Percentiles rank a stretch among this genome's conserved stretches.
phyloP scores from a whole-genome alignment of 2,113 vertebrate genomes.

The Tyto alba region DNA sequence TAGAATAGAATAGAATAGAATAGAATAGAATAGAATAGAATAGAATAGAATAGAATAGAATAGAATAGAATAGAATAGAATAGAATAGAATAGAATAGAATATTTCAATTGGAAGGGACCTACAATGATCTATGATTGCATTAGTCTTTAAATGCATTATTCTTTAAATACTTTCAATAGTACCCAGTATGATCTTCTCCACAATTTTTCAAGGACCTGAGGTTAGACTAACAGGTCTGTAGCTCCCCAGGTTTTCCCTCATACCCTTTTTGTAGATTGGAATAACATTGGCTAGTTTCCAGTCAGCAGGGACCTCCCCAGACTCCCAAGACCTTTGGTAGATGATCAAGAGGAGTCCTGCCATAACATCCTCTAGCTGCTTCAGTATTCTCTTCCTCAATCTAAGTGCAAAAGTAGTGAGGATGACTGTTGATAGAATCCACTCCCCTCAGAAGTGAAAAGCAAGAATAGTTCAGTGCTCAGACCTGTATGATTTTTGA shows the following conservation, averaged over 20 bases:
- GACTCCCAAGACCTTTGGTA: neutral
- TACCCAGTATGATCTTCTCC: neutral
- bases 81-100: too few relatives aligned
- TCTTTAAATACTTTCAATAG: too few relatives aligned
- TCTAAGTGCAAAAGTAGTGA: neutral
- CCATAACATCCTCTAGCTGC: neutral
- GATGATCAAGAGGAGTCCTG: neutral
- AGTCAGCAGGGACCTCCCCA: neutral
- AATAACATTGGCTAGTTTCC: neutral
- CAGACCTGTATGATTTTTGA: neutral
- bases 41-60: neutral
- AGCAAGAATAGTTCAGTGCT: neutral
- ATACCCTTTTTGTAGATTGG: neutral
- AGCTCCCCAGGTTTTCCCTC: neutral
- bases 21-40: neutral
- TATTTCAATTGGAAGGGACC: neutral
- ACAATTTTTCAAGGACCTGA: neutral
- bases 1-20: neutral
- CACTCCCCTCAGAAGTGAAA: neutral
- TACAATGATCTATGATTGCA: neutral
- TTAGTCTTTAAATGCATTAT: neutral
- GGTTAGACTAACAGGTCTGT: neutral
- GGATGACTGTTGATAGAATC: neutral
- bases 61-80: too few relatives aligned
- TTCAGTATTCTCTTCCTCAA: neutral